A percentile compares a stretch with the other conserved stretches of the same genome.
Evolutionary conservation across 2,797 vertebrate species (phyloP).

Genomic region (Esox lucius): DNA sequence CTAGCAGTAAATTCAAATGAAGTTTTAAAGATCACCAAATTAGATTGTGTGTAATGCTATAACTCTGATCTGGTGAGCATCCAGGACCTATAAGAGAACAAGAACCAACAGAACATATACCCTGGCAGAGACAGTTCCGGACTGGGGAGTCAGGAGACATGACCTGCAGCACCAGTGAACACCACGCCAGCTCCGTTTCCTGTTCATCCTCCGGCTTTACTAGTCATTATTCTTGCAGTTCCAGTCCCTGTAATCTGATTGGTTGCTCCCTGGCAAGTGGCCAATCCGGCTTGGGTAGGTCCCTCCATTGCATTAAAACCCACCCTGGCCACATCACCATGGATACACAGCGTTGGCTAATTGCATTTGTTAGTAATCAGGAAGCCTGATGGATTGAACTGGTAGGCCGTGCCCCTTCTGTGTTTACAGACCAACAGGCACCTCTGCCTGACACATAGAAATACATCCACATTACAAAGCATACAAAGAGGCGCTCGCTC

Average conservation of each 20-base stretch:
- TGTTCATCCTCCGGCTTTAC: constrained; percentile 51
- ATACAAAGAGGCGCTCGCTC: background rate
- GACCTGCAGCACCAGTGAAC: background rate
- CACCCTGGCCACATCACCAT: constrained; percentile 66
- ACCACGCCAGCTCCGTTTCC: constrained; percentile 21
- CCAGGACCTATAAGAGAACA: background rate
- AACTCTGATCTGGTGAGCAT: background rate
- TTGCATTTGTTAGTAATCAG: constrained; percentile 71
- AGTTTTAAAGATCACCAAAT: background rate
- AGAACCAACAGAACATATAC: background rate
- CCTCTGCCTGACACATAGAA: constrained; percentile 12
- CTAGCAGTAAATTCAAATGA: background rate
- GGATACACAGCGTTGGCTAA: constrained; percentile 74
- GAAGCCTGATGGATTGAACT: constrained; percentile 47
- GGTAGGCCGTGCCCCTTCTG: constrained; percentile 30
- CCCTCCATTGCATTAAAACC: constrained; percentile 67
- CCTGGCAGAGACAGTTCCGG: constrained; percentile 2
- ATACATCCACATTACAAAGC: constrained; percentile 10
- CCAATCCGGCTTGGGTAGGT: constrained; percentile 62
- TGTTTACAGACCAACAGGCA: background rate
- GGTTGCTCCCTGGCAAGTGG: constrained; percentile 66
- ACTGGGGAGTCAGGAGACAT: constrained; percentile 2
- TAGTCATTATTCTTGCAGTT: constrained; percentile 68
- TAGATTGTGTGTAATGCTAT: background rate
- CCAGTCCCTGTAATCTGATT: constrained; percentile 73